These are phyloP conservation scores for Lepas anatifera DNA, from an alignment of 2,888 invertebrate species.

Conservation along the genomic window DNA sequence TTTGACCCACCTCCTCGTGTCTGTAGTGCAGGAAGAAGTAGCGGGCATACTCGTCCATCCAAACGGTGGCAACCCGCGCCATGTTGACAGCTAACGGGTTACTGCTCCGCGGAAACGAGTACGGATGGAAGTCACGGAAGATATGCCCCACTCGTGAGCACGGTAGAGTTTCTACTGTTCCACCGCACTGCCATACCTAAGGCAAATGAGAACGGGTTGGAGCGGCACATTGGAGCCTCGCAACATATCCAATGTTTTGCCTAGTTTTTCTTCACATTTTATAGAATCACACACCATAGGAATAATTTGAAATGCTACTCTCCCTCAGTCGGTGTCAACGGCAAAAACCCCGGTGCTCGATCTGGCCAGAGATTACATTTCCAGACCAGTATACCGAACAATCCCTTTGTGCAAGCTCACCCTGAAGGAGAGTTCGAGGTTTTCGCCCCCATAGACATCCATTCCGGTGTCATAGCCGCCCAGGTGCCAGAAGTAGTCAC, in stretches of 20 bases:
- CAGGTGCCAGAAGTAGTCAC: slow-evolving; percentile 70
- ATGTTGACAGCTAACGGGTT: slow-evolving; percentile 9
- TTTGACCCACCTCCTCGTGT: background rate
- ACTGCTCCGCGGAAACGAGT: background rate
- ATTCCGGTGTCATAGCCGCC: slow-evolving; percentile 90
- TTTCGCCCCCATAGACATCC: slow-evolving; percentile 99
- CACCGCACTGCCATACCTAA: slow-evolving; percentile 7
- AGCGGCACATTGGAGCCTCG: too few species aligned
- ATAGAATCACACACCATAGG: too few species aligned
- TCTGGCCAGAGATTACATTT: too few species aligned
- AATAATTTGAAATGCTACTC: too few species aligned
- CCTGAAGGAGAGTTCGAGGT: slow-evolving; percentile 91
- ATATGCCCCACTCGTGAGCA: slow-evolving; percentile 5
- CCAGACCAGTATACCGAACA: too few species aligned
- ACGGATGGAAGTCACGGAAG: slow-evolving; percentile 9
- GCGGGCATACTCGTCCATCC: slow-evolving; percentile 17
- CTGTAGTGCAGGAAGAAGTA: slow-evolving; percentile 11
- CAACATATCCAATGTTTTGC: too few species aligned
- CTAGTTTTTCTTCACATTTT: too few species aligned
- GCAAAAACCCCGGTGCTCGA: too few species aligned
- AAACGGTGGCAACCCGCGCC: slow-evolving; percentile 13
- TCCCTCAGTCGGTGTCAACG: too few species aligned
- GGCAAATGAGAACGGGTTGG: too few species aligned
- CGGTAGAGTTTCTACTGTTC: background rate
- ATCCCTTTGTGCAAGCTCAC: too few species aligned